Evolutionary conservation across 2,888 invertebrate genomes (phyloP).

Genomic region (Scaptodrosophila latifasciaeformis): DNA sequence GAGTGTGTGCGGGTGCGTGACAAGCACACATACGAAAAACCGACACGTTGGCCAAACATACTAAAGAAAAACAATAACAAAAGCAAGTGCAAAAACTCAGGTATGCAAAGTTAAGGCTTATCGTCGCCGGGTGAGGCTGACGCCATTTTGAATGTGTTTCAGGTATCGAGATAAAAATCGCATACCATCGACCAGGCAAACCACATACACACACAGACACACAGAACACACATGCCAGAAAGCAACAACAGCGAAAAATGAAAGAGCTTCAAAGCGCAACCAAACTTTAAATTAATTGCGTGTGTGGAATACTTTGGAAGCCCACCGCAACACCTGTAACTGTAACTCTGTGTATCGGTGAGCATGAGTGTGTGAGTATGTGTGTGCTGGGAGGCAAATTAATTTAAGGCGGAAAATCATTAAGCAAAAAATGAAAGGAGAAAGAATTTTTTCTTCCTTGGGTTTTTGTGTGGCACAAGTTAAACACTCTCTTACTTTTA

Average conservation of each 20-base stretch:
- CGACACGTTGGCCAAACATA: background rate
- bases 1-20: conserved; percentile 1
- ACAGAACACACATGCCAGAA: conserved; percentile 18
- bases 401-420: conserved; percentile 48
- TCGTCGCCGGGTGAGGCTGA: conserved; percentile 41
- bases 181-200: conserved; percentile 18
- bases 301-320: conserved; percentile 21
- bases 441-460: no score
- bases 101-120: background rate
- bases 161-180: conserved; percentile 22
- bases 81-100: no score
- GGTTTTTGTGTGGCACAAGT: no score
- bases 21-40: background rate
- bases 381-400: conserved; percentile 15
- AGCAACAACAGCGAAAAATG: conserved; percentile 35
- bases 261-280: conserved; percentile 5
- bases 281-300: conserved; percentile 59
- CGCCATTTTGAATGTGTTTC: conserved; percentile 47
- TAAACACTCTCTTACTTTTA: no score
- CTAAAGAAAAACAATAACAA: no score
- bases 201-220: conserved; percentile 37
- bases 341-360: conserved; percentile 6
- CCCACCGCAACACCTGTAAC: background rate
- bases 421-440: conserved; percentile 29
- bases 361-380: conserved; percentile 1